Percentiles rank a stretch among this genome's conserved stretches.
These are phyloP conservation scores for Protaetia brevitarsis DNA, from an alignment of 1,140 invertebrate genomes.

Conservation along the genomic window DNA sequence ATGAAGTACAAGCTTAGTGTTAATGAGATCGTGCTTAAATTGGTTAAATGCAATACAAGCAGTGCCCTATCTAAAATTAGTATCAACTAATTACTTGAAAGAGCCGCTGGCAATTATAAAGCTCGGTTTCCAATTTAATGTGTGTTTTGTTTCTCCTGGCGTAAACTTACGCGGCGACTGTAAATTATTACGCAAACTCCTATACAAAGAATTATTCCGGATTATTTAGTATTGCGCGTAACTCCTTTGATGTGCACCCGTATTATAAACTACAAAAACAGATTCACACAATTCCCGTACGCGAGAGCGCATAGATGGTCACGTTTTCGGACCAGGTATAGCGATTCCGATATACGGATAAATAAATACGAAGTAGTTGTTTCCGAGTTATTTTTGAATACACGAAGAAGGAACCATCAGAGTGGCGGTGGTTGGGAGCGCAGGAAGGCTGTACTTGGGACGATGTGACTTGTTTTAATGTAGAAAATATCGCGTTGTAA, in stretches of 20 bases:
- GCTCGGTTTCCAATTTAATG: no score
- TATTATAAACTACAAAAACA: neutral
- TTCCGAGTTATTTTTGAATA: constrained; percentile 7
- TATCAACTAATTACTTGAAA: no score
- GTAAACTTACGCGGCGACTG: no score
- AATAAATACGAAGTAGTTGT: constrained; percentile 14
- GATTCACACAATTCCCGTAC: neutral
- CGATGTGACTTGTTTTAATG: constrained; percentile 13
- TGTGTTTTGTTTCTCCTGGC: no score
- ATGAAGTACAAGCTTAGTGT: no score
- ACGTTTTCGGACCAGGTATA: constrained; percentile 5
- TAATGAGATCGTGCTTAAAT: no score
- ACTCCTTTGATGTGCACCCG: neutral
- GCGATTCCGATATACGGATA: constrained; percentile 5
- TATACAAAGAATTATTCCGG: neutral
- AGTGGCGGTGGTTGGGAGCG: neutral
- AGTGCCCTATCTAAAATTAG: no score
- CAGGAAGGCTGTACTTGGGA: neutral
- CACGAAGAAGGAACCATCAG: neutral
- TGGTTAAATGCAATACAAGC: no score
- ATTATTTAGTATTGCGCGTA: neutral
- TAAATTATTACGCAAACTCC: neutral
- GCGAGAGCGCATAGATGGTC: neutral
- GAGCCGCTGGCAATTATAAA: no score
- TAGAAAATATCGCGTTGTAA: constrained; percentile 16